phyloP scores from a whole-genome alignment of 1,140 invertebrate species.

The Drosophila jambulina region DNA sequence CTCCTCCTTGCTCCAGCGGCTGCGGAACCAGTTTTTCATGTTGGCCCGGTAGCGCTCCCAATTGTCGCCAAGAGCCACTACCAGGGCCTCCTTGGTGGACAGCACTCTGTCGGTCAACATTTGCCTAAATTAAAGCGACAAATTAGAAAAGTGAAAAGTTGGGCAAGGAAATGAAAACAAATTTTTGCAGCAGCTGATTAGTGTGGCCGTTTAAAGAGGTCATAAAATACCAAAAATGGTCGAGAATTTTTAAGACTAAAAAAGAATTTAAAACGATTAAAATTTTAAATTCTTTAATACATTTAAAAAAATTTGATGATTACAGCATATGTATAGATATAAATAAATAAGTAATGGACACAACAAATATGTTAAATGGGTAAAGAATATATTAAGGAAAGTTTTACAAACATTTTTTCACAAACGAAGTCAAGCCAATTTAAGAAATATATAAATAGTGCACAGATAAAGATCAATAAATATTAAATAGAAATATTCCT shows the following conservation, averaged over 20 bases:
- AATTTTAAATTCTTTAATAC: not conserved
- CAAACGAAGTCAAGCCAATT: too few species aligned
- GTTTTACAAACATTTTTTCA: not conserved
- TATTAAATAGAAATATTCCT: constrained; percentile 5
- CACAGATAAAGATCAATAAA: not conserved
- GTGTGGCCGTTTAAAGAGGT: constrained; percentile 2
- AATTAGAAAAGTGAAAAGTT: not conserved
- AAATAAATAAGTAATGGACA: not conserved
- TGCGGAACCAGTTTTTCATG: constrained; percentile 91
- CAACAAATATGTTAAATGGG: not conserved
- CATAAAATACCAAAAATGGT: not conserved
- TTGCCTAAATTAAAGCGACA: not conserved
- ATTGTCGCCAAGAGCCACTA: constrained; percentile 88
- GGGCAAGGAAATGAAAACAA: constrained; percentile 5
- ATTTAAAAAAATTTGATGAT: not conserved
- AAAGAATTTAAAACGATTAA: not conserved
- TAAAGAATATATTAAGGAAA: not conserved
- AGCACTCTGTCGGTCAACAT: constrained; percentile 79
- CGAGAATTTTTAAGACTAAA: not conserved
- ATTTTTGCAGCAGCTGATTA: constrained; percentile 1
- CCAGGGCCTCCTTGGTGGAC: constrained; percentile 87
- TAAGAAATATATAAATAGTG: not conserved
- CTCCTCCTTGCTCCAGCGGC: constrained; percentile 92
- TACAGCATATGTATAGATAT: not conserved
- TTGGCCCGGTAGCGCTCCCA: constrained; percentile 89